These are phyloP conservation scores for Syndactyla subalaris DNA, from an alignment of 2,797 vertebrate species.

Conservation along the genomic window DNA sequence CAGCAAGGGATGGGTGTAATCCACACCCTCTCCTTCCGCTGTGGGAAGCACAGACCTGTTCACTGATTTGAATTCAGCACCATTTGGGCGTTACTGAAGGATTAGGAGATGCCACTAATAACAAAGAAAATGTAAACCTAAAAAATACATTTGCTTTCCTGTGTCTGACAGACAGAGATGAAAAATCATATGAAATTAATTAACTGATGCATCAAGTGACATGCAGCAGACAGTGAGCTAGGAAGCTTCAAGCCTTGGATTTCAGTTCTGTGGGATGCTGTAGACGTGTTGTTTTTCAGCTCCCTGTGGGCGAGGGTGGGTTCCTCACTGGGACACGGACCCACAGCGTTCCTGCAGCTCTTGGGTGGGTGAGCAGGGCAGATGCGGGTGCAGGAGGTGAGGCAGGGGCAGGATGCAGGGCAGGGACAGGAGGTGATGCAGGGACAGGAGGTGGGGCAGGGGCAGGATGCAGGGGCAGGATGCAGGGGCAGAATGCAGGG, in stretches of 20 bases:
- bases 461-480: too few species aligned
- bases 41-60: background rate
- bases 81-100: background rate
- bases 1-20: background rate
- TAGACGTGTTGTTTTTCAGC: fast-evolving
- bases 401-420: too few species aligned
- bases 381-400: background rate
- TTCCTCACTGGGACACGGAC: too few species aligned
- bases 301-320: background rate
- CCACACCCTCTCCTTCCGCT: background rate
- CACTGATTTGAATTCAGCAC: background rate
- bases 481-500: too few species aligned
- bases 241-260: background rate
- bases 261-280: background rate
- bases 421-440: too few species aligned
- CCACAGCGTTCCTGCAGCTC: background rate
- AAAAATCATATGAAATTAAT: background rate
- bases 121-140: background rate
- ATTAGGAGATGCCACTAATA: background rate
- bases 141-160: background rate
- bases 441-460: too few species aligned
- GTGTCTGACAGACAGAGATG: background rate
- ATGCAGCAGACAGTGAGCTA: background rate
- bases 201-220: background rate
- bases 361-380: too few species aligned